These are phyloP conservation scores for Rhodophaea formosa DNA, from an alignment of 2,888 invertebrate species.

Conservation along the genomic window DNA sequence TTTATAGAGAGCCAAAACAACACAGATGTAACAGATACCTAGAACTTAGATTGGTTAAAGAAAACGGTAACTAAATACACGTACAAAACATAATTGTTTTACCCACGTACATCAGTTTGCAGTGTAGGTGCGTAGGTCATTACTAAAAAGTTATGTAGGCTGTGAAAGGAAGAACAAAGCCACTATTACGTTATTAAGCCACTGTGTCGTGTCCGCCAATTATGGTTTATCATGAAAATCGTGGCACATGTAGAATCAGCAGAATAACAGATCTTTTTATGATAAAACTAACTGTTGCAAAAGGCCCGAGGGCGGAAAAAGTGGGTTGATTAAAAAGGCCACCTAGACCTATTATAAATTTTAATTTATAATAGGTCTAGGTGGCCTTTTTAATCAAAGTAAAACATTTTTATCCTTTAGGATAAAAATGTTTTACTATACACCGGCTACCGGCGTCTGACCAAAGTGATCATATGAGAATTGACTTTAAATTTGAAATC, in stretches of 20 bases:
- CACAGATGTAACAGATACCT: no score
- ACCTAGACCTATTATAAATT: not conserved
- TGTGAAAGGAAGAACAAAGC: conserved; percentile 23
- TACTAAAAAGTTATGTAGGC: conserved; percentile 22
- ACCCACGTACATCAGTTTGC: not conserved
- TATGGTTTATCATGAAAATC: not conserved
- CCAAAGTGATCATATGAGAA: no score
- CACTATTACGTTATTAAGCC: conserved; percentile 15
- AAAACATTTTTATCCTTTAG: no score
- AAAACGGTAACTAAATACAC: not conserved
- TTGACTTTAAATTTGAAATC: no score
- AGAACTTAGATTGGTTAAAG: not conserved
- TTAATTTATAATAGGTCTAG: no score
- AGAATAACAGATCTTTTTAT: not conserved
- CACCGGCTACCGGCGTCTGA: no score
- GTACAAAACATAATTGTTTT: not conserved
- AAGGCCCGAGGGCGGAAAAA: not conserved
- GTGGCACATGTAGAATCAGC: not conserved
- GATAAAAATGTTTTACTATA: no score
- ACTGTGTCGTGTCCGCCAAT: conserved; percentile 1
- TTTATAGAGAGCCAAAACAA: no score
- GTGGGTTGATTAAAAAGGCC: not conserved
- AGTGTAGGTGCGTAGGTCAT: conserved; percentile 18
- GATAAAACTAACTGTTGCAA: not conserved
- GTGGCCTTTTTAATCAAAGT: no score